Evolutionary conservation across 2,113 vertebrate species (phyloP), one percentile per base, ranked within the genome.

Genomic region (Cavia aperea): DNA sequence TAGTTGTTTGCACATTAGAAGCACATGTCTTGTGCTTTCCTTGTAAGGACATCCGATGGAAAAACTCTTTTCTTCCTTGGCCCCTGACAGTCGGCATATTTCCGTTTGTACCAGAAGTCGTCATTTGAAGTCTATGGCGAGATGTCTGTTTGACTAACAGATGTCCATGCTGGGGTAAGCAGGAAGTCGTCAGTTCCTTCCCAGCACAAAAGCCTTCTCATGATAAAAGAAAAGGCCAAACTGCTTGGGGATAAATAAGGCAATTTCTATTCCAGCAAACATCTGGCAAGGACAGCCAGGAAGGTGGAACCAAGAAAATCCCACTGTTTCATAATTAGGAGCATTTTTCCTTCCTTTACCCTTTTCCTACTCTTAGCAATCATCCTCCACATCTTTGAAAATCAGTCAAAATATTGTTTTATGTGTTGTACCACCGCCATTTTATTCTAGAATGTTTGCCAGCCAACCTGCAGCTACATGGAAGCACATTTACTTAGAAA

Each of bases 1-100:
- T 95, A 89, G 92, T 94, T 96, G 95, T 96, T 97, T 95, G 94
- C 96, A 96, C 96, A 95, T 96, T 93, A 96, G 92, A 95, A 94
- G 94, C 94, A 96, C 93, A 95, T 94, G 92, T 92, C 92, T 68
- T 16, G 16, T 46, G 73, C 87, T 92, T 91, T 85, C 93, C 96
- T 93, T 95, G 94, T 94, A 96, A 95, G 93, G 95, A 95, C 46
- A 94, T 96, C 86, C 82, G 66, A 81, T 70, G 91, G 85, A 49
- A 86, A 84, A 77, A 24, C 6, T 70, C 39, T 8, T 81, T 89
- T 81, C 88, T 81, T 90, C 89, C 66, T 79, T 73, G 81, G 91
- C 91, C 89, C 92, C 92, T 96, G 89, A 90, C 31, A 95, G 88
- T 73, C 92, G 94, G 78, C 58, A 66, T 83, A 94, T 95, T 96